These are phyloP conservation scores for Montipora sp. DNA, from an alignment of 64 coral and sea anemone genomes.

Conservation along the genomic window DNA sequence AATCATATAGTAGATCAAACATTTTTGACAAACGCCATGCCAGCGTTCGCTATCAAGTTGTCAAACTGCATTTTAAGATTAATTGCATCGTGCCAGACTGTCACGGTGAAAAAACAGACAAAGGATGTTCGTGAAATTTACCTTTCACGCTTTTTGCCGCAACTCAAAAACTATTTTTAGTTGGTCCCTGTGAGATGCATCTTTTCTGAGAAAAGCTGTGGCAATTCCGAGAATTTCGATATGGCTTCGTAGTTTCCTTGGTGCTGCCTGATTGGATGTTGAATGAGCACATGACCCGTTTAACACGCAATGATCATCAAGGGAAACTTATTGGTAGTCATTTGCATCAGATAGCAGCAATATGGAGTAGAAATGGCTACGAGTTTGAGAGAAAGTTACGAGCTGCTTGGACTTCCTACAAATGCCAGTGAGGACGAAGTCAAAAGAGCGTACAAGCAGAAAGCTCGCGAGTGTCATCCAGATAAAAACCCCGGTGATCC, in stretches of 20 bases:
- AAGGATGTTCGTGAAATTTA: too few relatives aligned
- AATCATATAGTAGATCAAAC: too few relatives aligned
- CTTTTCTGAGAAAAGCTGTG: background rate
- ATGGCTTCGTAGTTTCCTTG: background rate
- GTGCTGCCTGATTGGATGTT: constrained; percentile 11
- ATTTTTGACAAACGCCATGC: too few relatives aligned
- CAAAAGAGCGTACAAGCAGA: constrained; percentile 67
- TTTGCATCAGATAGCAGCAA: background rate
- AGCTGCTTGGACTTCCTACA: constrained; percentile 57
- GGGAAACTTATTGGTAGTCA: background rate
- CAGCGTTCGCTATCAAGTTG: too few relatives aligned
- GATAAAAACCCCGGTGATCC: constrained; percentile 73
- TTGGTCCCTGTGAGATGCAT: background rate
- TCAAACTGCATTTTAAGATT: too few relatives aligned
- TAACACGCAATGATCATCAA: too few relatives aligned
- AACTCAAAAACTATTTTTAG: background rate
- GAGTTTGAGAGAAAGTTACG: constrained; percentile 65
- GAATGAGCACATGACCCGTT: background rate
- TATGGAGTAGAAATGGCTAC: constrained; percentile 25
- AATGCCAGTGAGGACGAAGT: constrained; percentile 73
- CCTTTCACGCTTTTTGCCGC: too few relatives aligned
- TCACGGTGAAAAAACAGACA: too few relatives aligned
- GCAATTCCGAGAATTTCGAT: constrained; percentile 34
- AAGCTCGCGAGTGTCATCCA: constrained; percentile 72
- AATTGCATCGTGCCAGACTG: too few relatives aligned